Evolutionary conservation across 2,113 vertebrate species (phyloP).

Genomic region (Gallinago media): DNA sequence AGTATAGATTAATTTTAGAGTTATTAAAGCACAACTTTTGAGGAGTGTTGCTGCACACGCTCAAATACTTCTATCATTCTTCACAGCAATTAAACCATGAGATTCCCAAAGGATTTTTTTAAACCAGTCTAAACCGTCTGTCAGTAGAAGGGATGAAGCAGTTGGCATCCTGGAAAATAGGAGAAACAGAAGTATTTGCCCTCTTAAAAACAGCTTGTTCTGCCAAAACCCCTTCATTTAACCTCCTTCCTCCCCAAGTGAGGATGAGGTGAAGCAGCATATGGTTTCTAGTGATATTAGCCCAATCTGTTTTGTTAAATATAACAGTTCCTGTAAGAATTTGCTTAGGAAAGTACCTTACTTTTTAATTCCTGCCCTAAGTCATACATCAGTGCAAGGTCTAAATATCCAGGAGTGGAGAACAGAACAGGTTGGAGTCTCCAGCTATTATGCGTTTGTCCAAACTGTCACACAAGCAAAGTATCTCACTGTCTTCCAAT

Average conservation of each 20-base stretch:
- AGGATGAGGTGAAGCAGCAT: not conserved
- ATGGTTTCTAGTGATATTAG: not conserved
- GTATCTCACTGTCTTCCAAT: rapidly evolving
- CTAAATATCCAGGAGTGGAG: not conserved
- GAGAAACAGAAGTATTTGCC: not conserved
- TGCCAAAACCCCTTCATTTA: not conserved
- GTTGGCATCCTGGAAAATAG: not conserved
- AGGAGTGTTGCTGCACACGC: not conserved
- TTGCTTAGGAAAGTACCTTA: not conserved
- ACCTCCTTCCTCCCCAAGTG: not conserved
- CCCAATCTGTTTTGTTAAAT: not conserved
- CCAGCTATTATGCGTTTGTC: rapidly evolving
- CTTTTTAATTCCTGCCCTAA: not conserved
- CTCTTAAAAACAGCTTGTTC: constrained; percentile 1
- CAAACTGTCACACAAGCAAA: rapidly evolving
- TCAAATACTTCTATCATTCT: not conserved
- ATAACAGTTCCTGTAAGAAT: not conserved
- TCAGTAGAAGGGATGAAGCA: not conserved
- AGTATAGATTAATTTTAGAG: not conserved
- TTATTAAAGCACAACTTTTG: not conserved
- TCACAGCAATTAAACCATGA: not conserved
- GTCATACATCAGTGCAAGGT: rapidly evolving
- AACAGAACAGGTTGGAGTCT: not conserved
- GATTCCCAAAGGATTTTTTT: not conserved
- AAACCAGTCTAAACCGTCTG: not conserved